phyloP scores from a whole-genome alignment of 2,113 vertebrate species.

The Bos taurus region ARS-UCD2.0 NC_037342.1:6407501-6408000 shows the following conservation, averaged over 20 bases:
- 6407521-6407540: background rate
- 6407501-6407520: background rate
- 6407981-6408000: background rate
- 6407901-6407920: background rate
- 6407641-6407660: background rate
- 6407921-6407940: background rate
- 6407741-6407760: background rate
- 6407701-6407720: background rate
- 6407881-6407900: conserved; percentile 24
- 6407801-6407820: background rate
- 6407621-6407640: background rate
- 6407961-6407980: background rate
- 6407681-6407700: background rate
- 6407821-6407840: background rate
- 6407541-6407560: background rate
- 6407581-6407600: conserved; percentile 16
- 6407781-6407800: background rate
- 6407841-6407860: background rate
- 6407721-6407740: background rate
- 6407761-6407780: background rate
- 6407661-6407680: background rate
- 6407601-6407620: background rate
- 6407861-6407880: background rate
- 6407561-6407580: background rate
- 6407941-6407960: background rate